Conservation (phyloP, 2,797 vertebrate genomes). For the Chanos chanos region DNA sequence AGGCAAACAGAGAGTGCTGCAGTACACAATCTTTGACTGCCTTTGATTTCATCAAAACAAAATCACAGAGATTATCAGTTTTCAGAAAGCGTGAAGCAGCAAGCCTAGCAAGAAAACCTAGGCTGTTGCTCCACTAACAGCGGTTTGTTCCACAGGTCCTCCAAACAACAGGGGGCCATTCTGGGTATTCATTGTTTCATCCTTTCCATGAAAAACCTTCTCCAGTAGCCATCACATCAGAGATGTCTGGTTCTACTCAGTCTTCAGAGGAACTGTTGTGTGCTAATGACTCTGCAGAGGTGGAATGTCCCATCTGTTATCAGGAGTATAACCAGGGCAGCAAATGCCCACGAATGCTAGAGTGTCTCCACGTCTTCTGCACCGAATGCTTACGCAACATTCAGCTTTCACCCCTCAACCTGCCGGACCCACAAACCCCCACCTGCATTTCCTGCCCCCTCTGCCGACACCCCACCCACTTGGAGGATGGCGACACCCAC, state of each 20-base stretch:
- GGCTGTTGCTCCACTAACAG: no score
- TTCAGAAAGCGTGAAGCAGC: no score
- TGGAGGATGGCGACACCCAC: conserved; percentile 55
- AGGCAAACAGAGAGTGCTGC: no score
- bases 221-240: conserved; percentile 53
- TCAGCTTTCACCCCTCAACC: conserved; percentile 57
- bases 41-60: no score
- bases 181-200: no score
- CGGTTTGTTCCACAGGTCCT: no score
- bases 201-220: no score
- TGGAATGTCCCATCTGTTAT: conserved; percentile 77
- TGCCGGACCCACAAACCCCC: conserved; percentile 33
- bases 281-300: conserved; percentile 60
- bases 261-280: conserved; percentile 16
- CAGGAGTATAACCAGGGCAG: conserved; percentile 73
- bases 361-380: conserved; percentile 76
- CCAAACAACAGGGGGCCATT: no score
- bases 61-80: no score
- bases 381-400: conserved; percentile 74
- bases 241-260: conserved; percentile 34
- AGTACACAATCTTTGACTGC: no score
- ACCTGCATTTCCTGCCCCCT: conserved; percentile 71
- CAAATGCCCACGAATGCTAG: conserved; percentile 73
- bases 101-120: no score
- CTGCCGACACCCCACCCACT: conserved; percentile 70